These are phyloP conservation scores for Lathamus discolor DNA, from an alignment of 2,113 vertebrate genomes.

Conservation along the genomic window DNA sequence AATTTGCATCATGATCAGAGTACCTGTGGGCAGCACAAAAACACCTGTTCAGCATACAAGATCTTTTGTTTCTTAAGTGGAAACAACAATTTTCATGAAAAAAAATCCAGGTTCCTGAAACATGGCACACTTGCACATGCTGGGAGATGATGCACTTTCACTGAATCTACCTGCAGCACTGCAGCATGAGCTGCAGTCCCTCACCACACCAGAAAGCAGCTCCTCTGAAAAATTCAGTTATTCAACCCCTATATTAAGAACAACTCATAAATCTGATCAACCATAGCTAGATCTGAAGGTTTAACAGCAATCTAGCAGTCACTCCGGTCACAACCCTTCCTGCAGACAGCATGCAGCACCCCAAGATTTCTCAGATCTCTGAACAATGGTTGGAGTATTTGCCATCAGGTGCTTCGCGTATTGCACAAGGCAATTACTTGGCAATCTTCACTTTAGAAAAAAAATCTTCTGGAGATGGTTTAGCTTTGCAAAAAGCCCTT, in stretches of 20 bases:
- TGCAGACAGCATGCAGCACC: rapidly evolving
- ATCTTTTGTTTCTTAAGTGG: neutral
- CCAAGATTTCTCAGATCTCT: too few species aligned
- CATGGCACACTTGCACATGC: rapidly evolving
- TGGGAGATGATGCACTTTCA: too few species aligned
- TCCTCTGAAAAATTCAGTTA: neutral
- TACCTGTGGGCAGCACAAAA: neutral
- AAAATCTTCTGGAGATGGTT: neutral
- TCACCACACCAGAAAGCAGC: neutral
- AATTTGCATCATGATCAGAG: rapidly evolving
- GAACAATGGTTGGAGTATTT: rapidly evolving
- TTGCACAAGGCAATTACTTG: neutral
- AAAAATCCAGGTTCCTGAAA: neutral
- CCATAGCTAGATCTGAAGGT: rapidly evolving
- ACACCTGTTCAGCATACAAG: neutral
- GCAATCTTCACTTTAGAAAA: neutral
- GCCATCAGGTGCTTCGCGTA: neutral
- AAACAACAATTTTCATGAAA: neutral
- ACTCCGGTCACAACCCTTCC: neutral
- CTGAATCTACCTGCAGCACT: neutral
- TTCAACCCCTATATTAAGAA: neutral
- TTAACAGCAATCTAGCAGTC: neutral
- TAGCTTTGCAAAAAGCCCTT: neutral
- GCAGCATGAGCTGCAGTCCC: neutral
- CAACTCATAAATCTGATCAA: neutral